Evolutionary conservation across 2,113 vertebrate species (phyloP), one percentile per base, ranked within the genome.

Genomic region (Lophius piscatorius): DNA sequence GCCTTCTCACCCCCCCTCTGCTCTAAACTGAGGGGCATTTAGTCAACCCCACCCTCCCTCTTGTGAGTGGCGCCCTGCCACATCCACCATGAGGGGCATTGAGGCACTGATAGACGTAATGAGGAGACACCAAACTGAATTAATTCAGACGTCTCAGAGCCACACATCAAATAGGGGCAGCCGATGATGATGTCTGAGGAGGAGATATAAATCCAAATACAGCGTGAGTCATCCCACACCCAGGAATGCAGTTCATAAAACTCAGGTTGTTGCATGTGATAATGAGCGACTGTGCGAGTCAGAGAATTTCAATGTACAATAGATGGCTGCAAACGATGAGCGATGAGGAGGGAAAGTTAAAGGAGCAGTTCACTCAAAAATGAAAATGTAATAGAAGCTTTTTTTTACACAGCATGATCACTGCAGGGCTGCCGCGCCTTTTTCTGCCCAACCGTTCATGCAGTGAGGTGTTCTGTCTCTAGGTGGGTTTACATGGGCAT

Each of bases 21-120:
- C 56, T 56, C 73, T 81, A 65, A 87, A 88, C 78, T 29, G 59
- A n/a, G 76, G 65, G 64, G 69, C 60, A 81, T 70, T 87, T 68
- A 78, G 78, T 76, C 80, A 74, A 55, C 86, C 79, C 83, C 89
- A 79, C 86, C 85, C 88, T 76, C 64, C 24, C 45, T 36, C 60
- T 74, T 68, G 81, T 85, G 77, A 70, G 80, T 71, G 68, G 66
- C 69, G 66, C 44, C 41, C 52, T 50, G 58, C 87, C 80, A 89
- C 86, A 84, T 86, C 78, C 81, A 78, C 70, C 70, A 26, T 62
- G 33, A 76, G 54, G 57, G 59, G 74, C 48, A 77, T 40, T 11
- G 39, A 40, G 31, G 9, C 59, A 40, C 46, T 2, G 6, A 69
- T 23, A 34, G 55, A 63, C 54, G 78, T 44, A 42, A 57, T 51